phyloP scores from a whole-genome alignment of 2,113 vertebrate species.

The Amphilophus citrinellus region DNA sequence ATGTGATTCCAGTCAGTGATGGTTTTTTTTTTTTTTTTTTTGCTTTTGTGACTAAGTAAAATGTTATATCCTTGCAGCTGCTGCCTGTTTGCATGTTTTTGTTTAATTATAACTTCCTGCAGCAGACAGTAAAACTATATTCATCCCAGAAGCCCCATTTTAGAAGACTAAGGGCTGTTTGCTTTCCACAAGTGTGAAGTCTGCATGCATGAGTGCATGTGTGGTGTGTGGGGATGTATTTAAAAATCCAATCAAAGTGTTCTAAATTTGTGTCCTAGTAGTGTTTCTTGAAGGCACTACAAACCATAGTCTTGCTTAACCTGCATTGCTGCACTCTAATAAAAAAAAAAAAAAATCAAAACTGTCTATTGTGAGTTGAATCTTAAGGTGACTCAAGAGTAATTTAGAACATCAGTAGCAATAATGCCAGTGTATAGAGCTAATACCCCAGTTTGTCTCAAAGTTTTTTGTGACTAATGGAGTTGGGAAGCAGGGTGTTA shows the following conservation, averaged over 20 bases:
- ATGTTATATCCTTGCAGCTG: background rate
- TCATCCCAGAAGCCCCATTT: background rate
- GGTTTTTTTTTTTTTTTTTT: too few relatives aligned
- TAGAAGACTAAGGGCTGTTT: constrained; percentile 14
- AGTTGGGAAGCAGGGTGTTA: constrained; percentile 8
- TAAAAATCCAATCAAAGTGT: constrained; percentile 20
- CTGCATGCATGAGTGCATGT: constrained; percentile 5
- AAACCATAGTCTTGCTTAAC: background rate
- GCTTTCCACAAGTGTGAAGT: constrained; percentile 18
- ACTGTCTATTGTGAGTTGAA: background rate
- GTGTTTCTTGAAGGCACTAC: background rate
- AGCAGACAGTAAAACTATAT: background rate
- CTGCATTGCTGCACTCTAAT: background rate
- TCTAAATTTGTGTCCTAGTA: constrained; percentile 5
- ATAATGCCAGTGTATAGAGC: background rate
- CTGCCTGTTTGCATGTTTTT: background rate
- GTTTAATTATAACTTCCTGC: background rate
- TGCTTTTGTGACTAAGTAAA: background rate
- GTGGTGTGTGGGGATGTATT: background rate
- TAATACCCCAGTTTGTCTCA: constrained; percentile 10
- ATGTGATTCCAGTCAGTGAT: background rate
- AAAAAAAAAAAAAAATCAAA: background rate
- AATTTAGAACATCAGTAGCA: background rate
- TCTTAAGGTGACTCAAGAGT: background rate
- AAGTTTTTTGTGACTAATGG: constrained; percentile 35